Evolutionary conservation across 1,140 invertebrate species (phyloP), one percentile per base, ranked within the genome.

Genomic region (Drosophila sucinea): DNA sequence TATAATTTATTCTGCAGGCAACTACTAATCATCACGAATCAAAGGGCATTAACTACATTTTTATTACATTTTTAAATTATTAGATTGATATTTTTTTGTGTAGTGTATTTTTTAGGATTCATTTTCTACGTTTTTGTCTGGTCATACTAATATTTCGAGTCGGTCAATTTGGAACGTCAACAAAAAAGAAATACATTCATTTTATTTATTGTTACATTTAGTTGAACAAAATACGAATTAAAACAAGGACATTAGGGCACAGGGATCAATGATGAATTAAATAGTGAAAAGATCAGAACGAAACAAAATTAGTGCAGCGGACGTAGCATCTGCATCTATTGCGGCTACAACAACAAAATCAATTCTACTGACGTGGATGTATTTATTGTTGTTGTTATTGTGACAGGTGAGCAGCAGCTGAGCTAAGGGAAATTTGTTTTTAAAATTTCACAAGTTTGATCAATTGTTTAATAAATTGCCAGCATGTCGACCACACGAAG

Each of bases 161-260:
- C 30, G 3, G 30, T 2, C 8, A 8, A 32, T 33, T 58, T 58
- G 55, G 44, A 75, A 76, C 73, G 73, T 76, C 73, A 76, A 76
- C 73, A 76, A 69, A 67, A 17, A 72, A 47, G 27, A 67, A 63
- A 73, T 55, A 66, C 73, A 76, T 67, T 73, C 60, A 23, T 32
- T 51, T 61, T 30, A n/a, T 25, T 69, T 40, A 63, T 55, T 63
- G 38, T 11, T 27, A 58, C n/a, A 60, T 54, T 27, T 30, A 2
- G 5, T 27, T 27, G 2, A 40, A 38, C 17, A 6, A 8, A 51
- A 60, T 25, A 55, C 62, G 63, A 67, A 54, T 32, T 30, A 44
- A 54, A 30, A 54, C 11, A 35, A 33, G 2, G 10, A 25, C 7
- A 35, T 2, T 25, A 4, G 35, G 11, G 2, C 10, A 38, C 2